Percentiles rank a stretch among this genome's conserved stretches.
These are phyloP conservation scores for Syngnathus scovelli DNA, from an alignment of 2,113 vertebrate genomes.

Conservation along the genomic window DNA sequence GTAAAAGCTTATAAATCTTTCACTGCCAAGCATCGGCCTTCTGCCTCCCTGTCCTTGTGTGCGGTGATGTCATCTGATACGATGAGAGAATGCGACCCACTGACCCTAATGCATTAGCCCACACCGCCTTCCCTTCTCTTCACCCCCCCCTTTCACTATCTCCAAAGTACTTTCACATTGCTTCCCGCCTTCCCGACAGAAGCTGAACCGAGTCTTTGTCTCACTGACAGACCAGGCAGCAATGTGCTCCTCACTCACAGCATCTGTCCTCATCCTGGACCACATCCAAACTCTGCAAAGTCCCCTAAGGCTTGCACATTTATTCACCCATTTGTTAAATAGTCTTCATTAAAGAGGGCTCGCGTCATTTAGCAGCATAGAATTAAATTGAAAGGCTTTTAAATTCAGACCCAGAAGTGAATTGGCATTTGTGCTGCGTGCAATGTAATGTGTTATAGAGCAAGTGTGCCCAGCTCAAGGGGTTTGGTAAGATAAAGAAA, in stretches of 20 bases:
- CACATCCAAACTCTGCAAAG: constrained; percentile 35
- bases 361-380: constrained; percentile 17
- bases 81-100: constrained; percentile 67
- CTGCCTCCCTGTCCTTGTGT: constrained; percentile 1
- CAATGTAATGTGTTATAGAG: neutral
- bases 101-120: constrained; percentile 65
- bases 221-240: constrained; percentile 34
- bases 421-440: neutral
- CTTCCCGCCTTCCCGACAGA: constrained; percentile 28
- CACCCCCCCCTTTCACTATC: constrained; percentile 23
- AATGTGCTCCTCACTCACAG: constrained; percentile 48
- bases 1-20: constrained; percentile 56
- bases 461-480: neutral
- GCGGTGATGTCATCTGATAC: constrained; percentile 70
- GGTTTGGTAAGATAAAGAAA: neutral
- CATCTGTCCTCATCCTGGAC: constrained; percentile 53
- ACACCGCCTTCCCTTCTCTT: constrained; percentile 10
- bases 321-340: constrained; percentile 10
- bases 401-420: neutral
- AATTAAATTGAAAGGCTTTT: constrained; percentile 18
- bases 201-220: constrained; percentile 68
- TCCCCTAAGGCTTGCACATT: constrained; percentile 10
- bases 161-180: constrained; percentile 57
- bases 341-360: constrained; percentile 29
- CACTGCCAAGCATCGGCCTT: constrained; percentile 34